A percentile compares a stretch with the other conserved stretches of the same genome.
Evolutionary conservation across 2,797 vertebrate genomes (phyloP).

Genomic region (Carcharodon carcharias): DNA sequence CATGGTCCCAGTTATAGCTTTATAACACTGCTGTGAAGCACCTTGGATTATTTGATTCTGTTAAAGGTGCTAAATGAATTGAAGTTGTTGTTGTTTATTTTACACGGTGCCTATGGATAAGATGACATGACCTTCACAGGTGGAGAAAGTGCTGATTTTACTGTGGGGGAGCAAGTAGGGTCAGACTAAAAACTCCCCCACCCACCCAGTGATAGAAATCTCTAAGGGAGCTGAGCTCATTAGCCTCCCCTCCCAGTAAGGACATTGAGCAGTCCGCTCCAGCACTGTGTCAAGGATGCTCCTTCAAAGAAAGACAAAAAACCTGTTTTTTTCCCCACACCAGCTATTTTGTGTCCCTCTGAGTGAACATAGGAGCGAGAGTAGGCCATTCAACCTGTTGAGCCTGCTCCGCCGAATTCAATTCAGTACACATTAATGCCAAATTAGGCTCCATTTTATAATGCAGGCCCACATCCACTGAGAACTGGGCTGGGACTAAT

Average conservation of each 20-base stretch:
- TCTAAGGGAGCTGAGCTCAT: not conserved
- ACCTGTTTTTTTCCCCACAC: too few relatives aligned
- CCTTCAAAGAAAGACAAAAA: not conserved
- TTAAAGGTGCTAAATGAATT: not conserved
- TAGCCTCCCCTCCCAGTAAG: not conserved
- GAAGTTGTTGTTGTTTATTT: not conserved
- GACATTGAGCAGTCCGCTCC: not conserved
- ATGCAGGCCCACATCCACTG: not conserved
- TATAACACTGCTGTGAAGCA: not conserved
- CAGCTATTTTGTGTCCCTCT: too few relatives aligned
- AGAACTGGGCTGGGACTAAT: not conserved
- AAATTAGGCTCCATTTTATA: not conserved
- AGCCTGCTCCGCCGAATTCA: too few relatives aligned
- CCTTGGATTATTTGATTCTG: not conserved
- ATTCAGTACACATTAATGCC: not conserved
- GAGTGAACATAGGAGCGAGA: too few relatives aligned
- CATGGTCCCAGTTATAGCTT: not conserved
- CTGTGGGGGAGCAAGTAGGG: not conserved
- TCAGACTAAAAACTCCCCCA: not conserved
- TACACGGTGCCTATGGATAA: not conserved
- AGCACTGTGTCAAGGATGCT: not conserved
- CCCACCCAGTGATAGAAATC: not conserved
- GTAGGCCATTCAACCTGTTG: not conserved
- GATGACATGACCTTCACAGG: not conserved
- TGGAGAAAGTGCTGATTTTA: not conserved